Evolutionary conservation across 1,140 invertebrate species (phyloP).

Genomic region (Cydia splendana): DNA sequence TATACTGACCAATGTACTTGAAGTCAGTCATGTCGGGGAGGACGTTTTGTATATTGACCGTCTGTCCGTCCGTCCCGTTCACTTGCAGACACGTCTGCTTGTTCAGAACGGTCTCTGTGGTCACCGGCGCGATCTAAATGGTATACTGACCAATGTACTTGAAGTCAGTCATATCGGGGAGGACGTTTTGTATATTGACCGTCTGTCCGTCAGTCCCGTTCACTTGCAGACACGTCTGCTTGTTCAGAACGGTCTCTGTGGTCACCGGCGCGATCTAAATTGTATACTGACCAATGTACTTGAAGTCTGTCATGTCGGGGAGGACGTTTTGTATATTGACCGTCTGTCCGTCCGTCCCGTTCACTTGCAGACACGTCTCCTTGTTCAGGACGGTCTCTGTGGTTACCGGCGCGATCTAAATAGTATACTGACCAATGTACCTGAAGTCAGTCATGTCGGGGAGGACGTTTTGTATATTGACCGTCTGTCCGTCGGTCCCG

Average conservation of each 20-base stretch:
- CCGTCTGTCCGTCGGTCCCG: conserved; percentile 83
- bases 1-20: conserved; percentile 81
- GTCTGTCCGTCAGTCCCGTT: conserved; percentile 85
- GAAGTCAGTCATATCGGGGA: conserved; percentile 92
- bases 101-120: conserved; percentile 88
- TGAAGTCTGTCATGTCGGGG: conserved; percentile 90
- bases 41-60: conserved; percentile 87
- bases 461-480: conserved; percentile 88
- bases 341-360: conserved; percentile 84
- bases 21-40: conserved; percentile 91
- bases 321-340: conserved; percentile 89
- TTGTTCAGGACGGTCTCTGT: conserved; percentile 86
- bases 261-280: too few species aligned
- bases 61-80: conserved; percentile 85
- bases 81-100: conserved; percentile 90
- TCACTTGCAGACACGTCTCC: conserved; percentile 91
- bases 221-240: conserved; percentile 90
- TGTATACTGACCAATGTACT: conserved; percentile 81
- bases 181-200: conserved; percentile 87
- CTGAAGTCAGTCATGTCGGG: conserved; percentile 90
- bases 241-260: conserved; percentile 87
- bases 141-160: conserved; percentile 81
- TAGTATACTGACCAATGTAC: conserved; percentile 81
- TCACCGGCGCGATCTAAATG: too few species aligned
- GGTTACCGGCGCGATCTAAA: too few species aligned